Evolutionary conservation across 2,797 vertebrate species (phyloP).

Genomic region (Acropternis orthonyx): DNA sequence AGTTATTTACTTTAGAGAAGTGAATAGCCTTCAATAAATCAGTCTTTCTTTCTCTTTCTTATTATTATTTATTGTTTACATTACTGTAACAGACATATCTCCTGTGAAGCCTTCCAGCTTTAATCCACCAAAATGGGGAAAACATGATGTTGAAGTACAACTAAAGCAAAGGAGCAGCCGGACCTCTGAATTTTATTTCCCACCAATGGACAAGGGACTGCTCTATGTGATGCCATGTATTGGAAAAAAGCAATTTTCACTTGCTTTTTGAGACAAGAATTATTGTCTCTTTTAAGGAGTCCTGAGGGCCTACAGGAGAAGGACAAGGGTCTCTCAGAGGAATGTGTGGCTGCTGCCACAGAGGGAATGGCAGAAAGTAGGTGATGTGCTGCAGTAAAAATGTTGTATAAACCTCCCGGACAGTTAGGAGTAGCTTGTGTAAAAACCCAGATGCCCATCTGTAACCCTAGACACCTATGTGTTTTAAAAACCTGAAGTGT

Average conservation of each 20-base stretch:
- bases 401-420: neutral
- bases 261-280: neutral
- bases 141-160: neutral
- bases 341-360: neutral
- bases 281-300: neutral
- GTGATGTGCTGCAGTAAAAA: neutral
- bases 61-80: slow-evolving; percentile 62
- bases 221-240: neutral
- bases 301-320: neutral
- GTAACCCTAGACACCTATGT: neutral
- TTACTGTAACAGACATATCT: slow-evolving; percentile 17
- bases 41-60: slow-evolving; percentile 9
- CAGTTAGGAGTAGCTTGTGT: neutral
- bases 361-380: neutral
- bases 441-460: neutral
- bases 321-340: neutral
- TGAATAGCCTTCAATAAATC: slow-evolving; percentile 43
- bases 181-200: neutral
- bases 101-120: slow-evolving; percentile 7
- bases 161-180: neutral
- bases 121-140: slow-evolving; percentile 1
- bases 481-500: neutral
- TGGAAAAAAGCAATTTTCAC: neutral
- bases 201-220: neutral
- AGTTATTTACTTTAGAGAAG: slow-evolving; percentile 16